Conservation (phyloP, 2,113 vertebrate species). For the Prinia subflava region DNA sequence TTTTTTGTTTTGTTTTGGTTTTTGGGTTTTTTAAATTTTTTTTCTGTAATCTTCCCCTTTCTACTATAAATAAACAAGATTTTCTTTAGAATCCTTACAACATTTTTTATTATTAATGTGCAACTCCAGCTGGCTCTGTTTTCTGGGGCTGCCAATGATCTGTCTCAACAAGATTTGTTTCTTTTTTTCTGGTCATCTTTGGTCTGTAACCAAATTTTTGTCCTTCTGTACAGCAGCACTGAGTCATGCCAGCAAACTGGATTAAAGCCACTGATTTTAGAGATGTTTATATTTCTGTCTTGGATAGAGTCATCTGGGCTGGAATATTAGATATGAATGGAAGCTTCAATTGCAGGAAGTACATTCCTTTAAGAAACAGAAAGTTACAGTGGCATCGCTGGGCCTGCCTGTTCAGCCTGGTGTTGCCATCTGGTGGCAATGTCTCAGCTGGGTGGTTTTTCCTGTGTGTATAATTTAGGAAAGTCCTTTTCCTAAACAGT, state of each 20-base stretch:
- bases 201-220: background rate
- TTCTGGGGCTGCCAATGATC: background rate
- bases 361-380: background rate
- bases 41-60: background rate
- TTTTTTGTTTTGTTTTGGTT: too few species aligned
- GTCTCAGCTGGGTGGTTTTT: background rate
- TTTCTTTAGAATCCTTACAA: background rate
- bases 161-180: background rate
- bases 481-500: background rate
- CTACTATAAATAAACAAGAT: background rate
- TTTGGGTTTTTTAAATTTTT: background rate
- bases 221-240: background rate
- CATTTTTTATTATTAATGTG: background rate
- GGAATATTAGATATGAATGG: background rate
- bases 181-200: background rate
- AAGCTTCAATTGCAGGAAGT: background rate
- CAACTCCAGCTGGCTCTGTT: background rate
- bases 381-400: background rate
- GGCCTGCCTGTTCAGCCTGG: background rate
- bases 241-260: background rate
- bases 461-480: background rate
- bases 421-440: constrained; percentile 43
- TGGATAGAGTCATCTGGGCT: background rate
- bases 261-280: background rate
- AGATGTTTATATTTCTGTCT: constrained; percentile 7